Evolutionary conservation across 2,113 vertebrate species (phyloP).

Genomic region (Gambusia holbrooki): DNA sequence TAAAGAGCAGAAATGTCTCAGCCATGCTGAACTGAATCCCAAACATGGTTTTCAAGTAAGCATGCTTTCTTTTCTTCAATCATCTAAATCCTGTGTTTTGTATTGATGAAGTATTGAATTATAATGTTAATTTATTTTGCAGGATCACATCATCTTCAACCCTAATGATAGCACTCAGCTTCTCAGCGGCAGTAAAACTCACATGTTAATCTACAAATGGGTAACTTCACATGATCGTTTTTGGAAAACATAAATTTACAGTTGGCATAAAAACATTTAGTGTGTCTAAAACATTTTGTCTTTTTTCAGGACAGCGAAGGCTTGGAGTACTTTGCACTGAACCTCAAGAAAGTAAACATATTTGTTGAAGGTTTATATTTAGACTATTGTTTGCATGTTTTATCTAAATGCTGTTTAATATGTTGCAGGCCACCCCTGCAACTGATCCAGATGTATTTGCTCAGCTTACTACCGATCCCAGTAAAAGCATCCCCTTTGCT

Average conservation of each 20-base stretch:
- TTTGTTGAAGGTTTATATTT: neutral
- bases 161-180: constrained; percentile 78
- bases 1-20: constrained; percentile 73
- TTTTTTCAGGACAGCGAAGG: constrained; percentile 62
- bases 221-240: constrained; percentile 75
- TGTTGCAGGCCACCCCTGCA: constrained; percentile 7
- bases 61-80: neutral
- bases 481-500: constrained; percentile 76
- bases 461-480: neutral
- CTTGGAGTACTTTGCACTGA: constrained; percentile 71
- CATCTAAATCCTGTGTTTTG: neutral
- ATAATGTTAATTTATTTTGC: constrained; percentile 31
- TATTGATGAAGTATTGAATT: neutral
- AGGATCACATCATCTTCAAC: constrained; percentile 85
- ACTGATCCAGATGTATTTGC: neutral
- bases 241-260: neutral
- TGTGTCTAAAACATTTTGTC: constrained; percentile 23
- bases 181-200: constrained; percentile 89
- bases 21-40: constrained; percentile 77
- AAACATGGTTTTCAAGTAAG: constrained; percentile 86
- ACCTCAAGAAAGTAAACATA: constrained; percentile 4
- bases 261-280: neutral
- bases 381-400: neutral
- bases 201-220: constrained; percentile 85
- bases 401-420: neutral